phyloP scores from a whole-genome alignment of 2,113 vertebrate genomes.

The Melanotaenia duboulayi region DNA sequence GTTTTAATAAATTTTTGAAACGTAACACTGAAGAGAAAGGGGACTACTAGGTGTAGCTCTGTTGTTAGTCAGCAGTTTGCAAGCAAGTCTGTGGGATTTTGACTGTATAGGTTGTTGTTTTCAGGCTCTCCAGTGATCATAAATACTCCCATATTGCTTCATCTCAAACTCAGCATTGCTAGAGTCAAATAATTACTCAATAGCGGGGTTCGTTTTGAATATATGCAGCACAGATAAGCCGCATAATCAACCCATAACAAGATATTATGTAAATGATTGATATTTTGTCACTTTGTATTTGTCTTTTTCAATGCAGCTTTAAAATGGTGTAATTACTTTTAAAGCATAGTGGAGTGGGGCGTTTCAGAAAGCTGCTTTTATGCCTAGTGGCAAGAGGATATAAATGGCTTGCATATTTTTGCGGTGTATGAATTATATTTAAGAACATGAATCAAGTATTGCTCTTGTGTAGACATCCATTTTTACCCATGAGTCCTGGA shows the following conservation, averaged over 20 bases:
- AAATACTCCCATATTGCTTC: background rate
- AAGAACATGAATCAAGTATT: conserved; percentile 19
- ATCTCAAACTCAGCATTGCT: background rate
- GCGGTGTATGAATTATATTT: conserved; percentile 15
- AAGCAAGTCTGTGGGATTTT: conserved; percentile 15
- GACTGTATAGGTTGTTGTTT: conserved; percentile 26
- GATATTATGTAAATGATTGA: background rate
- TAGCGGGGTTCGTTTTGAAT: no score
- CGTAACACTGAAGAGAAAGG: conserved; percentile 36
- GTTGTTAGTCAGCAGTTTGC: conserved; percentile 26
- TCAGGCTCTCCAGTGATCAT: background rate
- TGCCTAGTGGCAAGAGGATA: background rate
- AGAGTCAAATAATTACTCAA: background rate
- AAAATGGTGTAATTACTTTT: no score
- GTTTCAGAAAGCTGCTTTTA: background rate
- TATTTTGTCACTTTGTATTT: background rate
- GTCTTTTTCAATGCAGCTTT: no score
- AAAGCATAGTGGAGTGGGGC: background rate
- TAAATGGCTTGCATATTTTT: conserved; percentile 1
- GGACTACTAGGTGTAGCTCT: conserved; percentile 34
- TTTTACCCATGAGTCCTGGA: conserved; percentile 7
- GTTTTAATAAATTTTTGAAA: conserved; percentile 47
- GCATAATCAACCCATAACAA: background rate
- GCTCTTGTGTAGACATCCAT: conserved; percentile 6
- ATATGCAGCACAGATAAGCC: background rate